Evolutionary conservation across 2,113 vertebrate genomes (phyloP), one percentile per base, ranked within the genome.

Genomic region (Condylura cristata): DNA sequence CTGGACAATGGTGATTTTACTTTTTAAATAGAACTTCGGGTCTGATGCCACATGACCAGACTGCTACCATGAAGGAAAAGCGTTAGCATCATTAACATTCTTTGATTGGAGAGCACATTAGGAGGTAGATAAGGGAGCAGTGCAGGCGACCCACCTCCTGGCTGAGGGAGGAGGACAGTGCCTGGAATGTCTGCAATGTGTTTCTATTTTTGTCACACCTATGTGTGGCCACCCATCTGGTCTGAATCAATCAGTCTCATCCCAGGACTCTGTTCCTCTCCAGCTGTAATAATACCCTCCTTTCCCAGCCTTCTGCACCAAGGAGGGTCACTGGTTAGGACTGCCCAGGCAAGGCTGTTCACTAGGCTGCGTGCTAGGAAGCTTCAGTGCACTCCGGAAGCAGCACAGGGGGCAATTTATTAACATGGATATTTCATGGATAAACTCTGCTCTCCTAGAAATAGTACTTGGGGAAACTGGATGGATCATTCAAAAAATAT

Each of bases 141-240:
- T 92, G 3, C 68, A 95, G 97, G 97, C 97, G 81, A 92, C 98
- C 97, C 97, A 98, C 98, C 97, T 98, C 97, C 94, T 20, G 97
- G 97, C 98, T 98, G 98, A 96, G 97, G 98, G 97, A 98, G 97
- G 98, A 98, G 97, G 98, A 98, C 98, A 96, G 97, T 97, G 98
- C 94, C 97, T 98, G 99, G 98, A 99, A 99, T 99, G 99, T 98
- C 98, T 98, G 98, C 98, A 98, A 98, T 98, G 98, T 94, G 98
- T 98, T 98, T 98, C 99, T 99, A 99, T 99, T 99, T 99, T 98
- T 94, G 98, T 99, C 98, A 58, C 98, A 98, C 98, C 99, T 98
- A 99, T 98, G 98, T 98, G 98, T 98, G 98, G 98, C 98, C 98
- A 97, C 98, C 99, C 99, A 99, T 99, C 99, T 99, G 99, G 99